Evolutionary conservation across 2,797 vertebrate genomes (phyloP), one percentile per base, ranked within the genome.

Genomic region (Tenualosa thibaudeaui): DNA sequence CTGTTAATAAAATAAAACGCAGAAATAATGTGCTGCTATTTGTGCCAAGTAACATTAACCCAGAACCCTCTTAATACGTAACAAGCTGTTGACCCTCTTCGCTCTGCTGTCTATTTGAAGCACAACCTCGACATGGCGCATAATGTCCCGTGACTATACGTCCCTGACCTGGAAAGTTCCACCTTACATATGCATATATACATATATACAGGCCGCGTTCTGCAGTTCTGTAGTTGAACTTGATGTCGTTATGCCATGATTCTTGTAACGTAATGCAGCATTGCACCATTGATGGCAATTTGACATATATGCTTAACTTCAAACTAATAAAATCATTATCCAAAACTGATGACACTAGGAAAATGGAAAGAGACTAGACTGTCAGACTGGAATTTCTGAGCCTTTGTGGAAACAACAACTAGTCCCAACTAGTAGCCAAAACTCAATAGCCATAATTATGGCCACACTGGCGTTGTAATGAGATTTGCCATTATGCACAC

Each of bases 361-460:
- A 78, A 78, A 78, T 46, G 71, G 40, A 78, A 78, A 46, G 13
- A 78, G 71, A 78, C 71, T 78, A 78, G 40, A 46, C 71, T 78
- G 40, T 78, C 71, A 78, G 71, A 78, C 71, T 78, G 71, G 71
- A 78, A 78, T 78, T 43, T 78, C 40, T 78, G 71, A 78, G 71
- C 7, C 71, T 78, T 78, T 46, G 9, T 46, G 71, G 71, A 78
- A 78, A 78, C 71, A 78, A 78, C 40, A 37, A 31, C 31, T 31
- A 40, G 71, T 78, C 40, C 40, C 71, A 43, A 46, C 71, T 46
- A 78, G 71, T 43, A 9, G 40, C 71, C 40, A 78, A 43, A 78
- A 43, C 40, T 22, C 71, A 78, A 78, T 78, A 78, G 71, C 71
- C 37, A 6, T 46, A 78, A 78, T 78, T 78, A n/a, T 78, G 71